Percentiles rank a stretch among this genome's conserved stretches.
phyloP scores from a whole-genome alignment of 1,140 invertebrate species.

The Tigriopus japonicus region DNA sequence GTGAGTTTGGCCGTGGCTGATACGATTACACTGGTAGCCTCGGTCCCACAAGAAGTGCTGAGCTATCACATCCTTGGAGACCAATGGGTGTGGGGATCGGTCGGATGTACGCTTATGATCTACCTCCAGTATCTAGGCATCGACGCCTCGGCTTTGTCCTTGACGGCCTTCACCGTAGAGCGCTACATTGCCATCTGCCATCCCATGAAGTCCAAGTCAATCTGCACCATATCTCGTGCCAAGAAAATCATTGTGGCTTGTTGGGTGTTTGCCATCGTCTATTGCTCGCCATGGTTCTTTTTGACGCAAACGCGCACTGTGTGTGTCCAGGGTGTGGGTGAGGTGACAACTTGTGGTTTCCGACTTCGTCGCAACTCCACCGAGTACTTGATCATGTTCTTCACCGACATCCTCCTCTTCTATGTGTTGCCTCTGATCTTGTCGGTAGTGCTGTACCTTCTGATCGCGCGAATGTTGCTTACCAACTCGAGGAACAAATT shows the following conservation, averaged over 20 bases:
- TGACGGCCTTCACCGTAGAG: constrained; percentile 45
- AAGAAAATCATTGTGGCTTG: constrained; percentile 35
- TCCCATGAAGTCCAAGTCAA: constrained; percentile 34
- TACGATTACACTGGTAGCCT: constrained; percentile 34
- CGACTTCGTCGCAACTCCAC: background rate
- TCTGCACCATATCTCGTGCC: constrained; percentile 36
- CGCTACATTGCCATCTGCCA: constrained; percentile 39
- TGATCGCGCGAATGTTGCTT: constrained; percentile 9
- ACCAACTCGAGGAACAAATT: background rate
- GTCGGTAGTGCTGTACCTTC: constrained; percentile 3
- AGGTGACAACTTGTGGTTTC: constrained; percentile 4
- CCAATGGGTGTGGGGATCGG: constrained; percentile 38
- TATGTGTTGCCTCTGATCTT: constrained; percentile 12
- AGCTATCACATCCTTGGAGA: constrained; percentile 35
- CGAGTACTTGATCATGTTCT: constrained; percentile 14
- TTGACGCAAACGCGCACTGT: constrained; percentile 19
- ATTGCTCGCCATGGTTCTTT: constrained; percentile 34
- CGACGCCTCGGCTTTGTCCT: constrained; percentile 41
- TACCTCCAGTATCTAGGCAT: constrained; percentile 46
- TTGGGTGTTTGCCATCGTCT: constrained; percentile 36
- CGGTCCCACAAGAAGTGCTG: constrained; percentile 38
- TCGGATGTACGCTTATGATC: constrained; percentile 38
- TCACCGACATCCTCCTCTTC: constrained; percentile 13
- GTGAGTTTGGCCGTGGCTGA: constrained; percentile 40
- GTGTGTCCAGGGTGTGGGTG: constrained; percentile 1